phyloP scores from a whole-genome alignment of 2,113 vertebrate genomes.

The Elanus axillaris region DNA sequence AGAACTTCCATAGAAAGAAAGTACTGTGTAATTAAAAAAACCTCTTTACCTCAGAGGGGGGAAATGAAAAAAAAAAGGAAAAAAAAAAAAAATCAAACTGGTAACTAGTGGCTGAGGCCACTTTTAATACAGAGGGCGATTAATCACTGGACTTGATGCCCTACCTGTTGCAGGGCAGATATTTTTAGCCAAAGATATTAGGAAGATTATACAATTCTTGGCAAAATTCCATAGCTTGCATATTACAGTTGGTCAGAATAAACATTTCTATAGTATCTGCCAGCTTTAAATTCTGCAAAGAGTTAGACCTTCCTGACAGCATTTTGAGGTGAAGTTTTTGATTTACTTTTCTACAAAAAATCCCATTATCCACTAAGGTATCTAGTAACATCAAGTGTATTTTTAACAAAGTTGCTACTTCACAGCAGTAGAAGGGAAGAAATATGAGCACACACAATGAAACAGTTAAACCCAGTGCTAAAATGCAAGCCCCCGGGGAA shows the following conservation, averaged over 20 bases:
- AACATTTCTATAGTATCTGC: neutral
- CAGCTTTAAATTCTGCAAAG: neutral
- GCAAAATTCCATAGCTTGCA: neutral
- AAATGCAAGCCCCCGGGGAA: neutral
- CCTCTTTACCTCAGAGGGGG: neutral
- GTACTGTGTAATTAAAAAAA: neutral
- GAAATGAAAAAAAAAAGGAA: neutral
- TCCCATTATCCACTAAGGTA: neutral
- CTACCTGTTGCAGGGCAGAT: neutral
- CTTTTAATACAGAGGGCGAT: neutral
- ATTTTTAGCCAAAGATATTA: neutral
- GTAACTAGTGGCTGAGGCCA: neutral
- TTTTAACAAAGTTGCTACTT: neutral
- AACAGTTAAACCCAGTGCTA: neutral
- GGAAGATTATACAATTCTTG: neutral
- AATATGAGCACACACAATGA: neutral
- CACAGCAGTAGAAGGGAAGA: neutral
- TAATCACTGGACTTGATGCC: neutral
- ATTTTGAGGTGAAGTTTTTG: neutral
- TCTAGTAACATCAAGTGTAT: neutral
- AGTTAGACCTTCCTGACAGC: neutral
- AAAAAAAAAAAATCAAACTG: neutral
- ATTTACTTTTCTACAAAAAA: neutral
- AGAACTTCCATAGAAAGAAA: neutral
- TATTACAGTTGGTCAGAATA: neutral